Evolutionary conservation across 2,113 vertebrate genomes (phyloP).

Genomic region (Fulica atra): DNA sequence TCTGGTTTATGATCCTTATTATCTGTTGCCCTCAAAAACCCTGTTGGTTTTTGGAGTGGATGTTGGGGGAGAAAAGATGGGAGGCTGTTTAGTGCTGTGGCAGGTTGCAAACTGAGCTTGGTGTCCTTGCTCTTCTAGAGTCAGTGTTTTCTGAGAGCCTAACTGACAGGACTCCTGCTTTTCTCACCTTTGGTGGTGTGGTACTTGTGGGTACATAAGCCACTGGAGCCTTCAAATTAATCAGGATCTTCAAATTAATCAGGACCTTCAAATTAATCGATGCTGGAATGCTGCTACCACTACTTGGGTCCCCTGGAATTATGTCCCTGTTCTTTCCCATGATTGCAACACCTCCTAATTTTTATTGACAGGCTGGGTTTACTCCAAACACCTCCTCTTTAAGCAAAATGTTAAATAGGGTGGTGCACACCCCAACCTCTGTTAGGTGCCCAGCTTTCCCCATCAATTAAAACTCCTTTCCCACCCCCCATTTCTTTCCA

Average conservation of each 20-base stretch:
- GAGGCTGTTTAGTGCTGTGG: background rate
- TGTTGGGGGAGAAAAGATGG: background rate
- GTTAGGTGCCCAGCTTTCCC: background rate
- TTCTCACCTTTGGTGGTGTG: background rate
- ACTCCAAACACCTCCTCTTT: background rate
- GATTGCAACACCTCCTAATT: background rate
- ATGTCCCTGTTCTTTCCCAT: background rate
- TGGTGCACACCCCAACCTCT: background rate
- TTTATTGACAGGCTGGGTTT: background rate
- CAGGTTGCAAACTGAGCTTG: background rate
- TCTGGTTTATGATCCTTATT: background rate
- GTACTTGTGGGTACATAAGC: rapidly evolving
- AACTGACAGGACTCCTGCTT: background rate
- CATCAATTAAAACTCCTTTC: background rate
- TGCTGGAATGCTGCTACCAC: background rate
- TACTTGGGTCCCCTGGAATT: background rate
- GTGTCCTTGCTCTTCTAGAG: background rate
- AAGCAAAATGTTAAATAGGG: background rate
- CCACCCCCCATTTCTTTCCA: background rate
- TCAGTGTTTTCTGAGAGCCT: background rate
- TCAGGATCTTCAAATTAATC: background rate
- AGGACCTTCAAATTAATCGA: background rate
- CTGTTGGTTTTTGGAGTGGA: background rate
- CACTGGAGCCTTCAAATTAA: background rate
- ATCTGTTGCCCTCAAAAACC: background rate